A percentile compares a stretch with the other conserved stretches of the same genome.
phyloP scores from a whole-genome alignment of 2,113 vertebrate genomes.

The Sprattus sprattus region DNA sequence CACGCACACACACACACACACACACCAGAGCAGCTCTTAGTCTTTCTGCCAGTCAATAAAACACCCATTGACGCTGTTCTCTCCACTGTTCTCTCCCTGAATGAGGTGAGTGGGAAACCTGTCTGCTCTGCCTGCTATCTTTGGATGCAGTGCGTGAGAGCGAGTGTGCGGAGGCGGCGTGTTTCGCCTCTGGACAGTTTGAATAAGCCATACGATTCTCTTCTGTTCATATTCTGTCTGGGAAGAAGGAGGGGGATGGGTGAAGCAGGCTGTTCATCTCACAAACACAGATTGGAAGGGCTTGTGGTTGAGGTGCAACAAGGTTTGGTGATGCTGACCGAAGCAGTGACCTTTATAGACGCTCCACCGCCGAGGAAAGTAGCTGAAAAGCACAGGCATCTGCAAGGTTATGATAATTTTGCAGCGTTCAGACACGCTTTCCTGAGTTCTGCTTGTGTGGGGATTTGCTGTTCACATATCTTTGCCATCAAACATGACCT shows the following conservation, averaged over 20 bases:
- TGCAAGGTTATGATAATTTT: neutral
- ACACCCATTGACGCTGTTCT: neutral
- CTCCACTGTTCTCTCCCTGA: neutral
- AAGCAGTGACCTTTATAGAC: neutral
- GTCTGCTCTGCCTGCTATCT: neutral
- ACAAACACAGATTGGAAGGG: neutral
- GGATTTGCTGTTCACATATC: constrained; percentile 14
- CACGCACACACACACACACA: neutral
- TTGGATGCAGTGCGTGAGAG: neutral
- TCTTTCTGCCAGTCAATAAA: constrained; percentile 3
- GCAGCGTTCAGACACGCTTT: constrained; percentile 13
- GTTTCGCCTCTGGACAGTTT: constrained; percentile 2
- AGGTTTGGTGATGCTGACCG: neutral
- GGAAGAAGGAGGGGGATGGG: neutral
- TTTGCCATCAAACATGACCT: constrained; percentile 6
- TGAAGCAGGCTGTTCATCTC: neutral
- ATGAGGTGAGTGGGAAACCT: constrained; percentile 11
- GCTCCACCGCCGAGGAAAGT: neutral
- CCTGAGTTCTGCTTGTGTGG: neutral
- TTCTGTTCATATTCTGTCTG: neutral
- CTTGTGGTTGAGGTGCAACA: neutral
- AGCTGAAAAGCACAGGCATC: neutral
- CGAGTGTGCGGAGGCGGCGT: neutral
- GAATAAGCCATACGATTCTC: neutral
- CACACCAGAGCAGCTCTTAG: neutral